Conservation (phyloP, 2,888 invertebrate species). For the Amphimallon solstitiale region DNA sequence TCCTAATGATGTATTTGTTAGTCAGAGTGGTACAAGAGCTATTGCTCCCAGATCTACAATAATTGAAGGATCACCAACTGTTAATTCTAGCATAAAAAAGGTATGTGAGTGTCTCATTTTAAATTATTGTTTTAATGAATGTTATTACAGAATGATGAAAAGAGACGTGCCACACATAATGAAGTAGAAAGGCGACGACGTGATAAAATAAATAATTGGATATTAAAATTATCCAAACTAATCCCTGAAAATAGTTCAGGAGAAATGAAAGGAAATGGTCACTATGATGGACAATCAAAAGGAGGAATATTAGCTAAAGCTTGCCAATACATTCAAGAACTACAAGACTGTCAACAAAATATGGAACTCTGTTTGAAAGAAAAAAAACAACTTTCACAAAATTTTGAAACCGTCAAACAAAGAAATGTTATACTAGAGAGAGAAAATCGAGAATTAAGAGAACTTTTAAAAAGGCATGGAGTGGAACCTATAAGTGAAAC, state of each 20-base stretch:
- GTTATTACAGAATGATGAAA: conserved; percentile 76
- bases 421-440: conserved; percentile 78
- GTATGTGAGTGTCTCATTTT: conserved; percentile 55
- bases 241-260: conserved; percentile 74
- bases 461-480: conserved; percentile 74
- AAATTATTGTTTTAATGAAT: neutral
- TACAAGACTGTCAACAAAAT: conserved; percentile 81
- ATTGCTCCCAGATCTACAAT: conserved; percentile 68
- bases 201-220: conserved; percentile 98
- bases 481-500: conserved; percentile 56
- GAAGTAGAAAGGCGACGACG: conserved; percentile 93
- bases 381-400: conserved; percentile 77
- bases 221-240: conserved; percentile 89
- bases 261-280: conserved; percentile 72
- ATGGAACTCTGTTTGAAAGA: conserved; percentile 71
- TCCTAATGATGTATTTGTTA: conserved; percentile 79
- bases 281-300: conserved; percentile 81
- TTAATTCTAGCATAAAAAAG: conserved; percentile 69
- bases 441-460: conserved; percentile 78
- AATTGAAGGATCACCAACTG: conserved; percentile 66
- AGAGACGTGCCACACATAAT: conserved; percentile 91
- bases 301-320: conserved; percentile 96
- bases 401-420: conserved; percentile 76
- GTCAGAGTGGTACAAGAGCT: conserved; percentile 69
- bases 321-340: conserved; percentile 91